Evolutionary conservation across 2,113 vertebrate genomes (phyloP).

Genomic region (Alligator mississippiensis): DNA sequence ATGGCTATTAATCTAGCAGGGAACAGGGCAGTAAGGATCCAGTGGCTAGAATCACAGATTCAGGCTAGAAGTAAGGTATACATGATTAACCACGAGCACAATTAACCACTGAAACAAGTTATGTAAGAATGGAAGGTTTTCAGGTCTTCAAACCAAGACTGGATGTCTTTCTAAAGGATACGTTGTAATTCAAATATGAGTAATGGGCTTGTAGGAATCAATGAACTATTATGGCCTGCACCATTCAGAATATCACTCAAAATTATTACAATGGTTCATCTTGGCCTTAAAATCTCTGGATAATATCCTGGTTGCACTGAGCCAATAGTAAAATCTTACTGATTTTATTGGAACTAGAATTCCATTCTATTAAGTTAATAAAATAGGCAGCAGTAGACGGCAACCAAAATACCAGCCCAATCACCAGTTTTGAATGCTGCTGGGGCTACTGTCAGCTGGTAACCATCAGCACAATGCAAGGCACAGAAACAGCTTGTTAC

Average conservation of each 20-base stretch:
- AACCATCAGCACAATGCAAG: neutral
- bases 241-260: neutral
- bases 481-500: neutral
- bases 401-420: neutral
- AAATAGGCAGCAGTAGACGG: too few relatives aligned
- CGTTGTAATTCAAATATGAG: neutral
- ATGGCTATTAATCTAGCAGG: neutral
- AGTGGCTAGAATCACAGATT: neutral
- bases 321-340: neutral
- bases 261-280: neutral
- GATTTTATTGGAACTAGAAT: neutral
- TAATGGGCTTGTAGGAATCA: neutral
- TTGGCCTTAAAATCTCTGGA: neutral
- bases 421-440: neutral
- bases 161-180: neutral
- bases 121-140: too few relatives aligned
- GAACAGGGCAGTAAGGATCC: neutral
- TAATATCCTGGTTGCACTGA: neutral
- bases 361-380: neutral
- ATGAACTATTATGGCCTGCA: neutral
- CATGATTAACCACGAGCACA: neutral
- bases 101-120: neutral
- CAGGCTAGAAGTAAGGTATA: neutral
- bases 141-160: too few relatives aligned
- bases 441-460: neutral